Evolutionary conservation across 2,797 vertebrate genomes (phyloP).

Genomic region (Discoglossus pictus): DNA sequence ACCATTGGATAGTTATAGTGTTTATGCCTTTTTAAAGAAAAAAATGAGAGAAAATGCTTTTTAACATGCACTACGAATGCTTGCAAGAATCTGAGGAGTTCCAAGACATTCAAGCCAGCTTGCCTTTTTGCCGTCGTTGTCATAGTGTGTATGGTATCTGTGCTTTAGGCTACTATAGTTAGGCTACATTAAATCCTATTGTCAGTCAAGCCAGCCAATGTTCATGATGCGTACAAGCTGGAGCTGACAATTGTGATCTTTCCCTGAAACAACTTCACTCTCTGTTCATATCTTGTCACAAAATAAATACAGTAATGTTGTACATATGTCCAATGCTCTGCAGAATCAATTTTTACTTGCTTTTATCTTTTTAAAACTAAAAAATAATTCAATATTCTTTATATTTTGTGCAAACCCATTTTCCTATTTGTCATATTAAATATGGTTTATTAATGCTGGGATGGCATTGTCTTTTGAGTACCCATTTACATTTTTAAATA

Average conservation of each 20-base stretch:
- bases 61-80: slow-evolving; percentile 57
- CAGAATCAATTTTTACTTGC: slow-evolving; percentile 23
- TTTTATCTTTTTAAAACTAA: slow-evolving; percentile 16
- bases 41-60: slow-evolving; percentile 45
- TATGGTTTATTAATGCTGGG: no score
- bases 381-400: slow-evolving; percentile 21
- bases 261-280: slow-evolving; percentile 61
- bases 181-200: slow-evolving; percentile 63
- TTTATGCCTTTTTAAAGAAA: slow-evolving; percentile 44
- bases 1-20: slow-evolving; percentile 53
- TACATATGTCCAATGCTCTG: slow-evolving; percentile 51
- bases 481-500: no score
- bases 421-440: no score
- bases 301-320: slow-evolving; percentile 36
- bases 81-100: slow-evolving; percentile 54
- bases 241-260: slow-evolving; percentile 54
- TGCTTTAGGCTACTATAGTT: slow-evolving; percentile 69
- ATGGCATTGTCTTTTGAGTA: no score
- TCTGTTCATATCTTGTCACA: slow-evolving; percentile 51
- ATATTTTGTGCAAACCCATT: not conserved
- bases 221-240: slow-evolving; percentile 55
- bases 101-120: slow-evolving; percentile 56
- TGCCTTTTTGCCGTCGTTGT: slow-evolving; percentile 58
- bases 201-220: slow-evolving; percentile 61
- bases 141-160: slow-evolving; percentile 58